Evolutionary conservation across 2,113 vertebrate genomes (phyloP), one percentile per base, ranked within the genome.

Genomic region (Euleptes europaea): DNA sequence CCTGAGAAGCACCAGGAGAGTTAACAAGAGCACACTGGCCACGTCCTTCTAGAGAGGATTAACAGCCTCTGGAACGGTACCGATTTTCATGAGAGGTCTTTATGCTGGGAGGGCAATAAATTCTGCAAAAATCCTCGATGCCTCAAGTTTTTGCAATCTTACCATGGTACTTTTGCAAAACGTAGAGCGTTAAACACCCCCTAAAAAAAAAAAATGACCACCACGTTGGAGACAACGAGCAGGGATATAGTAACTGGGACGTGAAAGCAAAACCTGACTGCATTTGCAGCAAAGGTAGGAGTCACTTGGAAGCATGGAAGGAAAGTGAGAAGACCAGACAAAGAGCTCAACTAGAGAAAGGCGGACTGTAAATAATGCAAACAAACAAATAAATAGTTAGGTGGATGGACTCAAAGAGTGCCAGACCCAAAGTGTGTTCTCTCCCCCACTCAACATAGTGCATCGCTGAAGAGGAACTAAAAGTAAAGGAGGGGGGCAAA

Each of bases 171-270:
- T 9, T 82, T 1, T 78, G 19, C 70, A 63, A 5, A 80, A 44
- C 8, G 4, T 15, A 65, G 7, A 35, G 12, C 23, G 57, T 38
- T 76, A 47, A 78, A 84, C 81, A 63, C 14, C 82, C 63, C 17
- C 38, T n/a, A n/a, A n/a, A n/a, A n/a, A n/a, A n/a, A 4, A 67
- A 1, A 8, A 44, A 11, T 0, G 23, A 0, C 75, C 13, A 57
- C 57, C 69, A 44, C 49, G 83, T 3, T 12, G 12, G 47, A 84
- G 17, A 21, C n/a, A 15, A 54, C 0, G 65, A 17, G 5, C 12
- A 51, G 31, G 0, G 0, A 84, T 31, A 51, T 84, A 87, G 31
- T 65, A 72, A 31, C 11, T 33, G 14, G 31, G 17, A 54, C 54
- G 7, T 57, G 23, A 57, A 57, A 57, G 54, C 54, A 57, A 57